These are phyloP conservation scores for Lordiphosa stackelbergi DNA, from an alignment of 1,140 invertebrate species.

Conservation along the genomic window DNA sequence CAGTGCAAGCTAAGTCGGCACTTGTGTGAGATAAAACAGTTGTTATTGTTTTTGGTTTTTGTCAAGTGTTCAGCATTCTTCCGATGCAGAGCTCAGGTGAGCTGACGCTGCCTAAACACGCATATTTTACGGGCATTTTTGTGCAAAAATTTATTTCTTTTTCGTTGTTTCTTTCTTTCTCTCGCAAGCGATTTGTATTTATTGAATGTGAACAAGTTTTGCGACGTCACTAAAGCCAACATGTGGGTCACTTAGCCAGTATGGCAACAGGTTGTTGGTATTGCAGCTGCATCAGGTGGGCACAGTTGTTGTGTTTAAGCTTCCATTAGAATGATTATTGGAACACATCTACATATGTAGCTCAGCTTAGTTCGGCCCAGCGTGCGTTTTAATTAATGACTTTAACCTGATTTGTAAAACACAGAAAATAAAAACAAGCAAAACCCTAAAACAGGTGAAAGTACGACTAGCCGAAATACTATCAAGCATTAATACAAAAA, in stretches of 20 bases:
- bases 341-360: conserved; percentile 1
- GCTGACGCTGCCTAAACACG: conserved; percentile 22
- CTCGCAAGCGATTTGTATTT: conserved; percentile 39
- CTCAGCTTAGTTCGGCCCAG: conserved; percentile 11
- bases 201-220: conserved; percentile 57
- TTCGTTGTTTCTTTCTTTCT: conserved; percentile 18
- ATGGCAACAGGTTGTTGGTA: conserved; percentile 47
- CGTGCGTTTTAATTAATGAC: conserved; percentile 46
- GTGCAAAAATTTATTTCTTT: conserved; percentile 37
- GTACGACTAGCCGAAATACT: conserved; percentile 42
- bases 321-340: not conserved
- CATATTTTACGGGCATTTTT: conserved; percentile 45
- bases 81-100: conserved; percentile 17
- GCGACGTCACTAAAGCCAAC: conserved; percentile 27
- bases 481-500: conserved; percentile 3
- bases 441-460: conserved; percentile 45
- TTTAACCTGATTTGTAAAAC: conserved; percentile 48
- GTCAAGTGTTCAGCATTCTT: conserved; percentile 48
- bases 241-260: conserved; percentile 58
- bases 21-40: conserved; percentile 11
- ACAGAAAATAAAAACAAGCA: conserved; percentile 40
- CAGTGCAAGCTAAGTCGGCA: conserved; percentile 3
- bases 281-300: conserved; percentile 12
- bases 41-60: conserved; percentile 18
- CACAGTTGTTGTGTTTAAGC: conserved; percentile 14